Conservation (phyloP, 2,113 vertebrate species). For the Mesitornis unicolor region DNA sequence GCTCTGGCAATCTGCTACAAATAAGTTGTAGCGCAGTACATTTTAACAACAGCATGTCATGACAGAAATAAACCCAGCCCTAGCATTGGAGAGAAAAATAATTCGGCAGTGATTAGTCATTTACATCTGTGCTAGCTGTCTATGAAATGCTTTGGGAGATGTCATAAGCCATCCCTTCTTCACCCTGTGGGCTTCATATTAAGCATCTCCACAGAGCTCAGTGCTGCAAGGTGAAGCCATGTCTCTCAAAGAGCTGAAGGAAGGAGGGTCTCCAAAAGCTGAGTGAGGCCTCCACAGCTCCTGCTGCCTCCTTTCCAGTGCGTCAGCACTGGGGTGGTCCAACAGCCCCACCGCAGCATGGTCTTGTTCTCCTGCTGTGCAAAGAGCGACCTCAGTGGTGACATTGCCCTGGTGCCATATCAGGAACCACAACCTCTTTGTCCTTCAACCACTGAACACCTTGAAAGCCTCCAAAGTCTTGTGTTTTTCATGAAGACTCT, state of each 20-base stretch:
- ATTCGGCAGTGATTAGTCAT: not conserved
- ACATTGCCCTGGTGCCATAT: not conserved
- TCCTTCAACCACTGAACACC: not conserved
- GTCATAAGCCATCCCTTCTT: not conserved
- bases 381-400: not conserved
- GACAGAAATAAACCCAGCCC: not conserved
- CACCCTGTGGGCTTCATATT: accelerated
- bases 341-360: accelerated
- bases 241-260: not conserved
- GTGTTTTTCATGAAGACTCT: not conserved
- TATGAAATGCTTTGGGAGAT: not conserved
- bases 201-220: not conserved
- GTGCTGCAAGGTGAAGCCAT: not conserved
- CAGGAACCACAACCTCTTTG: not conserved
- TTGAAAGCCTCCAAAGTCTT: not conserved
- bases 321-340: accelerated
- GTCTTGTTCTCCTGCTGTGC: not conserved
- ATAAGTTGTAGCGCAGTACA: not conserved
- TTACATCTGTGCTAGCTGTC: not conserved
- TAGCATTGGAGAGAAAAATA: not conserved
- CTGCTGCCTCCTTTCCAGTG: not conserved
- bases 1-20: not conserved
- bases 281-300: not conserved
- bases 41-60: not conserved
- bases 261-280: not conserved